Conservation (phyloP, 2,113 vertebrate genomes). For the Clarias batrachus region DNA sequence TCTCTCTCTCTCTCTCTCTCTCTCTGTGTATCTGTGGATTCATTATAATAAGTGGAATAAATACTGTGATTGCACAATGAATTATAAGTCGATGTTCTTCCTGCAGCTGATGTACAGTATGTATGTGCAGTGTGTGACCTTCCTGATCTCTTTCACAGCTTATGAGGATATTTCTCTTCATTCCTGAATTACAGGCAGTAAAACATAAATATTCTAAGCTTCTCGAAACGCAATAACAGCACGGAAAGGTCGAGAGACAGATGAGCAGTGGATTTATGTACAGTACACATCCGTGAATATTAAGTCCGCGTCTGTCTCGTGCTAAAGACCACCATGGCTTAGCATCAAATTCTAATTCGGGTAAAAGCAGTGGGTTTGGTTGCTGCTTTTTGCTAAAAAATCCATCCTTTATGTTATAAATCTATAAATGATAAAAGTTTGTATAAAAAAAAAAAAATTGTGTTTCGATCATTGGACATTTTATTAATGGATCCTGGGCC, state of each 20-base stretch:
- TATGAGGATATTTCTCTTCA: slow-evolving; percentile 28
- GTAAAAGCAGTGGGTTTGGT: not conserved
- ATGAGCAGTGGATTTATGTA: not conserved
- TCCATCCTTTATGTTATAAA: not conserved
- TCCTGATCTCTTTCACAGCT: slow-evolving; percentile 18
- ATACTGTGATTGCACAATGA: slow-evolving; percentile 1
- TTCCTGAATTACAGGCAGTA: slow-evolving; percentile 23
- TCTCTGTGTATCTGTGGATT: slow-evolving; percentile 1
- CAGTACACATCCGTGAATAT: not conserved
- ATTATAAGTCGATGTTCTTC: slow-evolving; percentile 28
- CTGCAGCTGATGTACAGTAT: slow-evolving; percentile 27
- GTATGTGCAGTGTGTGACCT: slow-evolving; percentile 5
- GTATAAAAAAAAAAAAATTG: not conserved
- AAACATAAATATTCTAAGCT: not conserved
- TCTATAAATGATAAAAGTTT: not conserved
- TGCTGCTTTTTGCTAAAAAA: not conserved
- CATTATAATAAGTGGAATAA: slow-evolving; percentile 11
- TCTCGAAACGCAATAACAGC: slow-evolving; percentile 36
- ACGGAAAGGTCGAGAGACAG: slow-evolving; percentile 14
- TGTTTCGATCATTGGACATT: not conserved
- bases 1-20: not conserved
- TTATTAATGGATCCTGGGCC: not conserved
- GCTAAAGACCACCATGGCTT: not conserved
- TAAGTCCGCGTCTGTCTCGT: not conserved
- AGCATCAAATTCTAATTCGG: not conserved